Evolutionary conservation across 2,797 vertebrate genomes (phyloP).

Genomic region (Melanitta fusca): DNA sequence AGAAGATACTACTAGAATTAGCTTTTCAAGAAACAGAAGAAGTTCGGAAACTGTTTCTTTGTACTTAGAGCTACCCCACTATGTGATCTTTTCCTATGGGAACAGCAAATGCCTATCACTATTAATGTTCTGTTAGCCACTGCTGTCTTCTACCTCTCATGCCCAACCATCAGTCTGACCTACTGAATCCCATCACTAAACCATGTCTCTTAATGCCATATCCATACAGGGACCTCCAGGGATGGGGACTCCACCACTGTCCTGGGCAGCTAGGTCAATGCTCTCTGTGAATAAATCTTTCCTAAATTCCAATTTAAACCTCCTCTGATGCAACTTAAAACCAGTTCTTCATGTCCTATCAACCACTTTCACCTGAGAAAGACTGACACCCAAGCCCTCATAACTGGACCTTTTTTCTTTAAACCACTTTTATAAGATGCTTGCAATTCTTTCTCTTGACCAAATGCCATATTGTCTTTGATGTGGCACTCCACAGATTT

Average conservation of each 20-base stretch:
- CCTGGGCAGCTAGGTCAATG: too few relatives aligned
- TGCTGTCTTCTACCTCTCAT: not conserved
- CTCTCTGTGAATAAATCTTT: too few relatives aligned
- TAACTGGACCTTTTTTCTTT: not conserved
- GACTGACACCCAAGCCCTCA: not conserved
- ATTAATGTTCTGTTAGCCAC: not conserved
- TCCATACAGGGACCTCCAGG: too few relatives aligned
- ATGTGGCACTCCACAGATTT: not conserved
- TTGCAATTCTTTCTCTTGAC: not conserved
- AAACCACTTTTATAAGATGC: not conserved
- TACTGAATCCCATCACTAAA: too few relatives aligned
- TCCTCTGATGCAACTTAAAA: too few relatives aligned
- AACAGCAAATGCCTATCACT: not conserved
- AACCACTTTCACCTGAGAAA: too few relatives aligned
- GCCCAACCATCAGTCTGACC: too few relatives aligned
- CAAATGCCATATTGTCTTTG: not conserved
- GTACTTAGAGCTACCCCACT: not conserved
- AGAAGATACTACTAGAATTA: not conserved
- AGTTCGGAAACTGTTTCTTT: not conserved
- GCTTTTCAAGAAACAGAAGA: not conserved
- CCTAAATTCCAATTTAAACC: too few relatives aligned
- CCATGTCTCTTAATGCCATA: too few relatives aligned
- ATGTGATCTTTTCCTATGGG: not conserved
- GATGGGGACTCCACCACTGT: too few relatives aligned
- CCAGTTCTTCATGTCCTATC: too few relatives aligned